Conservation (phyloP, 2,888 invertebrate genomes). For the Phoenoteleia sp. region DNA sequence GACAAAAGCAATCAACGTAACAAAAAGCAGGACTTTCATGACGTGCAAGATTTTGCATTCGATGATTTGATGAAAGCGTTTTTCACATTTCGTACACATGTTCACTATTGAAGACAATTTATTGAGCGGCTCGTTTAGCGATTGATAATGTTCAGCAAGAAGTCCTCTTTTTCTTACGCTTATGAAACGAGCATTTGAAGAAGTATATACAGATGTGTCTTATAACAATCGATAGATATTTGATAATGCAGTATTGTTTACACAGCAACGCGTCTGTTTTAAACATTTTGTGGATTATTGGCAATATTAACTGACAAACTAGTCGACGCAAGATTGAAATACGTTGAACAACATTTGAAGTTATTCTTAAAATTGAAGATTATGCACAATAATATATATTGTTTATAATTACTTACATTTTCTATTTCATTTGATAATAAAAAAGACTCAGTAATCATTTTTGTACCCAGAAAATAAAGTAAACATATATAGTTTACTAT, state of each 20-base stretch:
- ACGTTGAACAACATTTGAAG: no score
- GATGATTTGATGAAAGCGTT: not conserved
- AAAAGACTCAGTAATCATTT: no score
- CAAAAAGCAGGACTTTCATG: slow-evolving; percentile 41
- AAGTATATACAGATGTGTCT: slow-evolving; percentile 60
- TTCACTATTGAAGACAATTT: not conserved
- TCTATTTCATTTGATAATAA: no score
- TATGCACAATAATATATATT: no score
- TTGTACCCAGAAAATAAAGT: no score
- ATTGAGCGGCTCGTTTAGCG: not conserved
- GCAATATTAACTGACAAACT: not conserved
- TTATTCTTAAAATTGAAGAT: no score
- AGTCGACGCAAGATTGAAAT: not conserved
- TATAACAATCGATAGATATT: slow-evolving; percentile 59
- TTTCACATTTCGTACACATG: not conserved
- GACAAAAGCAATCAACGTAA: slow-evolving; percentile 33
- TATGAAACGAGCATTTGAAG: slow-evolving; percentile 24
- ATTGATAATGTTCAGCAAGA: not conserved
- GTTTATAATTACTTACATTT: no score
- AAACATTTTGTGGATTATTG: slow-evolving; percentile 41
- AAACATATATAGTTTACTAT: no score
- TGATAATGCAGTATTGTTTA: slow-evolving; percentile 52
- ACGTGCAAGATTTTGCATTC: slow-evolving; percentile 6
- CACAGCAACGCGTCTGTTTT: slow-evolving; percentile 42
- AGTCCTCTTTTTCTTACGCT: slow-evolving; percentile 40